phyloP scores from a whole-genome alignment of 2,113 vertebrate genomes.

The Verasper variegatus region DNA sequence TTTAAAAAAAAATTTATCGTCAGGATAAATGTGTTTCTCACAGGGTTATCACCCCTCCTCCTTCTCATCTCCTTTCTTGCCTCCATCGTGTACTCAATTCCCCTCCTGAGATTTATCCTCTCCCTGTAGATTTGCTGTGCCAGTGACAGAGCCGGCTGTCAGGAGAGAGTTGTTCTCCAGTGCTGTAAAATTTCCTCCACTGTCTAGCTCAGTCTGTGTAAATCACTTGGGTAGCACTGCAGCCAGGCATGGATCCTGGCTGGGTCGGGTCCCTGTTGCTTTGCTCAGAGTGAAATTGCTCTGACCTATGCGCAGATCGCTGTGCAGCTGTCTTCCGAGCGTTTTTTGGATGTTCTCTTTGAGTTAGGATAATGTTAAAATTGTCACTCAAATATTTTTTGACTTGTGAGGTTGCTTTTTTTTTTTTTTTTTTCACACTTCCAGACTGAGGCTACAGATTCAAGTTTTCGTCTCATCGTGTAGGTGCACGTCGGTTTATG shows the following conservation, averaged over 20 bases:
- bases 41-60: conserved; percentile 14
- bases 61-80: conserved; percentile 15
- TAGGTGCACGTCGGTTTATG: no score
- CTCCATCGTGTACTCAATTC: conserved; percentile 52
- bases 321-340: conserved; percentile 18
- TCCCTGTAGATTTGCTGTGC: conserved; percentile 57
- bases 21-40: conserved; percentile 55
- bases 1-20: no score
- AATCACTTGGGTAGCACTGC: conserved; percentile 58
- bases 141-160: conserved; percentile 66
- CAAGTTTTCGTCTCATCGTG: background rate
- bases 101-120: conserved; percentile 65
- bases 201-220: conserved; percentile 63
- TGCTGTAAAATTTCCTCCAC: conserved; percentile 59
- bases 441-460: background rate
- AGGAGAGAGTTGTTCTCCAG: conserved; percentile 57
- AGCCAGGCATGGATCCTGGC: conserved; percentile 55
- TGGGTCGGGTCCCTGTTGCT: background rate
- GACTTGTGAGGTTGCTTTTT: no score
- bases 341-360: conserved; percentile 21
- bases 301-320: conserved; percentile 28
- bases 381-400: conserved; percentile 4
- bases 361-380: conserved; percentile 21
- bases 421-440: background rate
- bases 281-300: conserved; percentile 47